These are phyloP conservation scores for Zaprionus bogoriensis DNA, from an alignment of 2,888 invertebrate species.

Conservation along the genomic window DNA sequence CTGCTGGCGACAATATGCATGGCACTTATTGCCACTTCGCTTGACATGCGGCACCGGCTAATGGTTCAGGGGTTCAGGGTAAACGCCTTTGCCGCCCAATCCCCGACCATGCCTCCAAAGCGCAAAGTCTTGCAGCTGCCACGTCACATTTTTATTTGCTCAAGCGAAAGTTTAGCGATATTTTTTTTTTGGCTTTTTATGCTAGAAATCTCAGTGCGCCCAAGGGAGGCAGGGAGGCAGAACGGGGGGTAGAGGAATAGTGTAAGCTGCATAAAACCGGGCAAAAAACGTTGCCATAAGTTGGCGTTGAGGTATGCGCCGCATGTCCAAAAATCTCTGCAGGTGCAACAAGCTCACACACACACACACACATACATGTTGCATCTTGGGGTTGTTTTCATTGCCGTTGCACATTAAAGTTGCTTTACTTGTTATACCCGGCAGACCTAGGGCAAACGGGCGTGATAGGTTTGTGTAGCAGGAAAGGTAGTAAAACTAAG, in stretches of 20 bases:
- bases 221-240: not conserved
- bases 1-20: conserved; percentile 68
- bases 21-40: conserved; percentile 77
- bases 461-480: not conserved
- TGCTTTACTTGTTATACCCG: not conserved
- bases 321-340: conserved; percentile 65
- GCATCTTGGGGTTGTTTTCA: conserved; percentile 37
- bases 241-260: not conserved
- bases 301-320: conserved; percentile 50
- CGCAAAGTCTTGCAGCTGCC: conserved; percentile 35
- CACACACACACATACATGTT: conserved; percentile 21
- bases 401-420: conserved; percentile 40
- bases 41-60: conserved; percentile 58
- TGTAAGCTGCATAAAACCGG: conserved; percentile 43
- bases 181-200: conserved; percentile 24
- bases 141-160: conserved; percentile 51
- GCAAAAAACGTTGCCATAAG: conserved; percentile 49
- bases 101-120: not conserved
- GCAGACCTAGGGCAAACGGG: not conserved
- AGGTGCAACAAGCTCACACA: conserved; percentile 31
- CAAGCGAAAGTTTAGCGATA: conserved; percentile 41
- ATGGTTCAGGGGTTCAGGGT: conserved; percentile 19
- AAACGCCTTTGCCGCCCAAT: not conserved
- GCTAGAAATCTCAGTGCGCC: conserved; percentile 23
- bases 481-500: no score